Percentiles rank a stretch among this genome's conserved stretches.
These are phyloP conservation scores for Tetrao urogallus DNA, from an alignment of 2,113 vertebrate genomes.

Conservation along the genomic window DNA sequence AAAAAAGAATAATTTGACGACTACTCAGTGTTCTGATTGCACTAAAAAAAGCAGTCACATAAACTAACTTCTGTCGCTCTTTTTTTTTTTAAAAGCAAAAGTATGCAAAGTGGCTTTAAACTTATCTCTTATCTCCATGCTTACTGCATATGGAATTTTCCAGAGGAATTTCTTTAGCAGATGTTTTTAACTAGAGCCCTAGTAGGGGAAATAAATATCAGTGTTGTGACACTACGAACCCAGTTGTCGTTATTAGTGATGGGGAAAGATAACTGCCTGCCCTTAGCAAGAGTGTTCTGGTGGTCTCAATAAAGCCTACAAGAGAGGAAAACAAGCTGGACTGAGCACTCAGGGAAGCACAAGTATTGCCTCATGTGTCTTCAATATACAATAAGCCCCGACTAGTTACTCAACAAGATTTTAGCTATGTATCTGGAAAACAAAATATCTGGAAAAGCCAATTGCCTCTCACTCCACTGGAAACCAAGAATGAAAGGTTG, in stretches of 20 bases:
- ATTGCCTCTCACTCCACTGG: background rate
- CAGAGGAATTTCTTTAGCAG: slow-evolving; percentile 55
- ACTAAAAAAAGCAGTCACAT: background rate
- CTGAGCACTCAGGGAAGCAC: background rate
- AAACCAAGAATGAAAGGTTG: background rate
- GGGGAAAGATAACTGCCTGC: background rate
- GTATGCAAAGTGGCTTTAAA: slow-evolving; percentile 46
- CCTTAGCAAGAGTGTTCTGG: background rate
- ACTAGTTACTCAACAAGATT: background rate
- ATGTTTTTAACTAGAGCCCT: slow-evolving; percentile 42
- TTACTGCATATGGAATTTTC: slow-evolving; percentile 62
- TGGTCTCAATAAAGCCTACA: background rate
- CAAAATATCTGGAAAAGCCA: background rate
- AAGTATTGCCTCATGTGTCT: background rate
- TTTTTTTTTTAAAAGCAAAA: slow-evolving; percentile 28
- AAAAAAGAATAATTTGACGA: background rate
- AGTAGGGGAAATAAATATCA: slow-evolving; percentile 45
- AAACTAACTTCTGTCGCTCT: background rate
- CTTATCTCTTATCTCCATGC: slow-evolving; percentile 46
- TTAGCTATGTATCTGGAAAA: background rate
- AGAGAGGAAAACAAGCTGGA: background rate
- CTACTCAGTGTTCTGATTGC: background rate
- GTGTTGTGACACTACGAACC: background rate
- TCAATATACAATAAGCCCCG: background rate
- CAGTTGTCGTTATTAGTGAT: background rate